These are phyloP conservation scores for Nannobrachium achirus DNA, from an alignment of 2,113 vertebrate genomes.

Conservation along the genomic window DNA sequence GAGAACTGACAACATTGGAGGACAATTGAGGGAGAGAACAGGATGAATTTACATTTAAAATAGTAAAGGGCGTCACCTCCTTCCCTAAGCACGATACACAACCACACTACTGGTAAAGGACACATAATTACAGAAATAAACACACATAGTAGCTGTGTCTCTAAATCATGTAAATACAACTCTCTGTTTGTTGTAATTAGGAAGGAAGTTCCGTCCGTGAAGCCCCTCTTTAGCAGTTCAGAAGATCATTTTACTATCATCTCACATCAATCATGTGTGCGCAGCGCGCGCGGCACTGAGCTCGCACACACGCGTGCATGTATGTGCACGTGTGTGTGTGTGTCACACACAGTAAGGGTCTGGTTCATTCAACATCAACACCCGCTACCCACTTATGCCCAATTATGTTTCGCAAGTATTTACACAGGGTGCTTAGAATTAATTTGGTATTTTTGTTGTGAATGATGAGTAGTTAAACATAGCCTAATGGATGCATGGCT, in stretches of 20 bases:
- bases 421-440: neutral
- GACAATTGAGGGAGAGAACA: no score
- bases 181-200: conserved; percentile 23
- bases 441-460: neutral
- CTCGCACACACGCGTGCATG: neutral
- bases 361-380: no score
- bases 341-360: neutral
- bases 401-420: no score
- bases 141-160: neutral
- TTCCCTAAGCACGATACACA: neutral
- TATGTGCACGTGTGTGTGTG: neutral
- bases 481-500: no score
- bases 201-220: conserved; percentile 11
- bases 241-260: conserved; percentile 40
- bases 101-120: neutral
- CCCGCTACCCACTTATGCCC: no score
- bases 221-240: conserved; percentile 26
- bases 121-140: neutral
- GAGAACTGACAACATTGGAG: no score
- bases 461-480: neutral
- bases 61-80: conserved; percentile 24
- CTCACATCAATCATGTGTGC: conserved; percentile 28
- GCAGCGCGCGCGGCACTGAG: no score
- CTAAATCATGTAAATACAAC: neutral
- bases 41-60: conserved; percentile 43